Percentiles rank a stretch among this genome's conserved stretches.
Conservation (phyloP, 2,113 vertebrate genomes). For the Phocoena phocoena region DNA sequence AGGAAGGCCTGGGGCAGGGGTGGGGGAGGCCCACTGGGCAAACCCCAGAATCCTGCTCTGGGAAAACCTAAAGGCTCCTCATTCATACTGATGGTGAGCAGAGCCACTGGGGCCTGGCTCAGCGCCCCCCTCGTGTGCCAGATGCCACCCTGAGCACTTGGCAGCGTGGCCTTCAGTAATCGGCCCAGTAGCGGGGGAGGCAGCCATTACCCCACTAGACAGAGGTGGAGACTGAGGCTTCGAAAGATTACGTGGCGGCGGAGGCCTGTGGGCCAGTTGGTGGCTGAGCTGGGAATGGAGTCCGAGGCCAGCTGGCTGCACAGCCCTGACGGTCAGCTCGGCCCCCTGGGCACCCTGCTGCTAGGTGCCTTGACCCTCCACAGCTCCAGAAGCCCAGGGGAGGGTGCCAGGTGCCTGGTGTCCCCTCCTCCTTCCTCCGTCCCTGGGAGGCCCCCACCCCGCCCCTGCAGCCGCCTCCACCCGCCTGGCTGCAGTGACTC, state of each 20-base stretch:
- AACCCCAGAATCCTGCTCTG: too few relatives aligned
- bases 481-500: conserved; percentile 34
- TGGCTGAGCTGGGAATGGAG: neutral
- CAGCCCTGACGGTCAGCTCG: neutral
- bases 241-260: accelerated
- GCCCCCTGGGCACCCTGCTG: neutral
- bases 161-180: neutral
- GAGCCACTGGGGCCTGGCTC: neutral
- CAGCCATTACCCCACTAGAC: accelerated
- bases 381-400: neutral
- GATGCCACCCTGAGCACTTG: neutral
- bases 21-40: neutral
- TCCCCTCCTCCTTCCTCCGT: neutral
- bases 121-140: accelerated
- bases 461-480: neutral
- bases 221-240: neutral
- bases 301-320: neutral
- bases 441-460: neutral
- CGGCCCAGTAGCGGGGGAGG: accelerated
- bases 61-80: neutral
- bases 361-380: neutral
- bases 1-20: neutral
- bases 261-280: accelerated
- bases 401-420: neutral
- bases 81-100: accelerated